Base-by-base conservation (phyloP, 2,888 invertebrate species). In the Synanthedon formicaeformis region DNA sequence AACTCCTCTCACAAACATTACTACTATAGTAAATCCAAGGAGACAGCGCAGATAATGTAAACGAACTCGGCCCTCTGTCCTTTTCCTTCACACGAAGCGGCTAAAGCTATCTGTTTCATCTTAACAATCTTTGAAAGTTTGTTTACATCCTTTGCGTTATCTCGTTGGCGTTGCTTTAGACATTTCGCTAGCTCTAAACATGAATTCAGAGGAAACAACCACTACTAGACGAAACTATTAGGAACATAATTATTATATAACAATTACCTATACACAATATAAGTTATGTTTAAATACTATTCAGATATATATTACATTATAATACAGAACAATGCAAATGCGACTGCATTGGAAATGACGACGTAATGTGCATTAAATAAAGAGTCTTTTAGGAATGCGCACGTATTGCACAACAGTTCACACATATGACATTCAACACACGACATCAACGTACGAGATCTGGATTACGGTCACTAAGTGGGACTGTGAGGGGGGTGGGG, bases 401-500 rank as follows among this genome's bases (percentile, higher is more conserved):
- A 13, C 34, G 14, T 8, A 12, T 14, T 45, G 45, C 13, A 12
- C 13, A 45, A 45, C 14, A 45, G 45, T 13, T 45, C 45, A 13
- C 49, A 13, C 14, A 45, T 13, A 34, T 49, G 12, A 13, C 16
- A 49, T 49, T 16, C 16, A 40, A 50, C 13, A 41, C 11, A 50
- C n/a, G 12, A 23, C 6, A 51, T 51, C 51, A 13, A 54, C 23
- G 10, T 40, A 48, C 40, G 53, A 53, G 53, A 53, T 53, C 53
- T 16, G 50, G 12, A 5, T 3, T 23, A 10, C 41, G 27, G 67
- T 68, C 67, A 81, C 81, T 86, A 86, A 74, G 86, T 84, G 55
- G 86, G 86, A 63, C 85, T 86, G 64, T 83, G 85, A 41, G 84
- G 83, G 3, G 83, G 77, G 64, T 83, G 85, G 41, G 84, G 82